Evolutionary conservation across 2,113 vertebrate species (phyloP), one percentile per base, ranked within the genome.

Genomic region (Sapajus apella): DNA sequence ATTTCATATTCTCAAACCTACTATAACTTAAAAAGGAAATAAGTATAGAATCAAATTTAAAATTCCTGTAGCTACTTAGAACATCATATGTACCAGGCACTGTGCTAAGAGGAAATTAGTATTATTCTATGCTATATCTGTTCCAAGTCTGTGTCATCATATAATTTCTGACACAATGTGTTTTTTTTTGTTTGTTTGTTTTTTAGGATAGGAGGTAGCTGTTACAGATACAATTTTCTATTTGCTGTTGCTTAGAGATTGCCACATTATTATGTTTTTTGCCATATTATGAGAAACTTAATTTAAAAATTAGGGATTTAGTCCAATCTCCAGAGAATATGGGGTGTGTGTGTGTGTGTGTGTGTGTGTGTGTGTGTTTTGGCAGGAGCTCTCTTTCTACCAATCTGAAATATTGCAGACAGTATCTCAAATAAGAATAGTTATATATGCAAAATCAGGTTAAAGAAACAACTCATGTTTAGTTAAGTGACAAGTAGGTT

Each of bases 221-320:
- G 35, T 90, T 86, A 94, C 4, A 80, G 12, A 75, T 86, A 23
- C 32, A 77, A 23, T 47, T 92, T 96, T 94, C 8, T 27, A 92
- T 91, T 86, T 85, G 40, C 89, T 94, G 47, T 68, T 96, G 20
- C 47, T 91, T 89, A 64, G 95, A 91, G 50, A 91, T 81, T 72
- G 10, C 52, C 5, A 52, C 17, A 52, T 52, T 52, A 52, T 52
- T 52, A 52, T 52, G 4, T 52, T 52, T 64, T 64, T 64, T 32
- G 5, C n/a, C 9, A 35, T 47, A 68, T 66, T 75, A 88, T 40
- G 50, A 92, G 37, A 21, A 92, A 79, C 30, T 89, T 89, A 76
- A 93, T 93, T 47, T 27, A 45, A 47, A n/a, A 23, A 40, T 77
- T 77, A 96, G 40, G 86, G 80, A 84, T 30, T 84, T 70, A 45